Base-by-base conservation (phyloP, 2,888 invertebrate species). In the Calephelis perditalis region DNA sequence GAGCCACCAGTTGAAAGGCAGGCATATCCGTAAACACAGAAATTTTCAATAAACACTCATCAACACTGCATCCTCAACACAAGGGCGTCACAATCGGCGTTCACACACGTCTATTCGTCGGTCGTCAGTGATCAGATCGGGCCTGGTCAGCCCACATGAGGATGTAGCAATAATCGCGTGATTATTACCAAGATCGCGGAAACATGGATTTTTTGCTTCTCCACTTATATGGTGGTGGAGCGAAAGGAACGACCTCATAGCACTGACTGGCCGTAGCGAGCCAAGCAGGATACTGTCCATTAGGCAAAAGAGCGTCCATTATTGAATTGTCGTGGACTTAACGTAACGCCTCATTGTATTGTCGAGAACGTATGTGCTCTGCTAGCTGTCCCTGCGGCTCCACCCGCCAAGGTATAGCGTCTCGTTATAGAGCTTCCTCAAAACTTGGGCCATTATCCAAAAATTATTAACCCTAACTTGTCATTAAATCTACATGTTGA, bases 241-340 rank as follows among this genome's bases (percentile, higher is more conserved):
- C 76, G 82, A 74, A 74, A 74, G 78, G 77, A 74, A 68, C 80
- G 78, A 75, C 72, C 81, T 82, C 82, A 81, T 80, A 81, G 78
- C 84, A 81, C 81, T 84, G 86, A 90, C 87, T 88, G 87, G 84
- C 79, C 81, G 79, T 82, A 84, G 80, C 76, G 78, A 74, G 69
- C 68, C 75, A 76, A 68, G 77, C 89, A 89, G 90, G 89, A 89
- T 88, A 85, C 76, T 74, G 67, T 68, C 87, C 82, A 88, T 90
- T 89, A 88, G 82, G 81, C 82, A 77, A 78, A 84, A 81, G 82
- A 84, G 81, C 86, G 82, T 71, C 84, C 85, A 87, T 89, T 86
- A 88, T 85, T 84, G 86, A 86, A 88, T 89, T 90, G 89, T 87
- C 84, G 87, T 82, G 84, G 84, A 86, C 79, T 83, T 85, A 82